Base-by-base conservation (phyloP, 2,888 invertebrate species). In the Caenorhabditis sp. region DNA sequence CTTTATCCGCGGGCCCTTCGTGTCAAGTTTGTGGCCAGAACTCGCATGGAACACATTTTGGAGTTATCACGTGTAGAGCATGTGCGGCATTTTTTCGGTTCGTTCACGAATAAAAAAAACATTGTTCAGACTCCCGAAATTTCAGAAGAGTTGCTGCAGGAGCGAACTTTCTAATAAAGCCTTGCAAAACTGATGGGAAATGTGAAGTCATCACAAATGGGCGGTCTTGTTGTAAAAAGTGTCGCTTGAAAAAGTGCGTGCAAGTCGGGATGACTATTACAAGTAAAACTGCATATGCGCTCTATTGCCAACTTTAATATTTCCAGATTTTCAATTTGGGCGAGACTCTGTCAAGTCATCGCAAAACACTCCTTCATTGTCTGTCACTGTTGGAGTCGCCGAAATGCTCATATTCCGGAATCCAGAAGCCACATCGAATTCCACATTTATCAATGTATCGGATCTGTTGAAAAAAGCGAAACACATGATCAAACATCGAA, bases 71-170 rank as follows among this genome's bases (percentile, higher is more conserved):
- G 35, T 85, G 85, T 61, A 61, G 85, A 4, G 85, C 85, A 2
- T 85, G 85, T 56, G 85, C 85, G 19, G 85, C 85, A 16, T 85
- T 85, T 64, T 85, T 85, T 51, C 35, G 75, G 31, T 12, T 22
- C 1, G 38, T n/a, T n/a, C n/a, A n/a, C n/a, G n/a, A n/a, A n/a
- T n/a, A n/a, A n/a, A n/a, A n/a, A n/a, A n/a, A n/a, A n/a, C n/a
- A n/a, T n/a, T n/a, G n/a, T n/a, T n/a, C n/a, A n/a, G n/a, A n/a
- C n/a, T n/a, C n/a, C n/a, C n/a, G n/a, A n/a, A n/a, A n/a, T n/a
- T n/a, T n/a, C n/a, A n/a, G n/a, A n/a, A n/a, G n/a, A n/a, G n/a
- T n/a, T n/a, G n/a, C n/a, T n/a, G n/a, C n/a, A 41, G 44, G 16
- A 56, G 22, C 6, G 26, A 41, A 26, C 41, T 56, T 19, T 28